Percentiles rank a stretch among this genome's conserved stretches.
Conservation (phyloP, 2,113 vertebrate genomes). For the Edolisoma coerulescens region DNA sequence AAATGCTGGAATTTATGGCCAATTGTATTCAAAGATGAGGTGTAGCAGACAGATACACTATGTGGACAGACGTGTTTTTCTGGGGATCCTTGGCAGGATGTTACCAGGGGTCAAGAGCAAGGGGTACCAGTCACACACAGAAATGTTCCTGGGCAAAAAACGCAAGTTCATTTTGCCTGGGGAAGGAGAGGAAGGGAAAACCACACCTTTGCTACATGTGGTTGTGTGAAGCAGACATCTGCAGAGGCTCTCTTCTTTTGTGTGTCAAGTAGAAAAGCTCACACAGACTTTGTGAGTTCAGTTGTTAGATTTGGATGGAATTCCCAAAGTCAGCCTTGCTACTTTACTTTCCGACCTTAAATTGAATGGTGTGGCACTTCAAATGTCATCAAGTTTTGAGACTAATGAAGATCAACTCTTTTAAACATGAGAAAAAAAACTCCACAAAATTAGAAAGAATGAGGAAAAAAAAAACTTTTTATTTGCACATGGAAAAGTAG, state of each 20-base stretch:
- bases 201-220: background rate
- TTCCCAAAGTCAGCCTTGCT: background rate
- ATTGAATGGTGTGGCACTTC: background rate
- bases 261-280: background rate
- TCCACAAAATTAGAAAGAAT: background rate
- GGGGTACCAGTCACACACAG: fast-evolving
- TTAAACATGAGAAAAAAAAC: background rate
- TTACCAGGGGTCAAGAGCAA: background rate
- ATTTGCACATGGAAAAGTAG: background rate
- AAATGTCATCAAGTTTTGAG: background rate
- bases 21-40: background rate
- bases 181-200: background rate
- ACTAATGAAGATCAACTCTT: background rate
- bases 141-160: background rate
- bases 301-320: background rate
- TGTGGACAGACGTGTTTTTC: background rate
- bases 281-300: background rate
- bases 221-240: background rate
- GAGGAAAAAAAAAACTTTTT: background rate
- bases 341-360: background rate
- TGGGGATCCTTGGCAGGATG: background rate
- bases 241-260: background rate
- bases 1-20: background rate
- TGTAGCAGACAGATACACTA: background rate
- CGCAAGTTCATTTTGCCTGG: background rate